Percentiles rank a stretch among this genome's conserved stretches.
Evolutionary conservation across 2,797 vertebrate species (phyloP).

Genomic region (Iguana delicatissima): DNA sequence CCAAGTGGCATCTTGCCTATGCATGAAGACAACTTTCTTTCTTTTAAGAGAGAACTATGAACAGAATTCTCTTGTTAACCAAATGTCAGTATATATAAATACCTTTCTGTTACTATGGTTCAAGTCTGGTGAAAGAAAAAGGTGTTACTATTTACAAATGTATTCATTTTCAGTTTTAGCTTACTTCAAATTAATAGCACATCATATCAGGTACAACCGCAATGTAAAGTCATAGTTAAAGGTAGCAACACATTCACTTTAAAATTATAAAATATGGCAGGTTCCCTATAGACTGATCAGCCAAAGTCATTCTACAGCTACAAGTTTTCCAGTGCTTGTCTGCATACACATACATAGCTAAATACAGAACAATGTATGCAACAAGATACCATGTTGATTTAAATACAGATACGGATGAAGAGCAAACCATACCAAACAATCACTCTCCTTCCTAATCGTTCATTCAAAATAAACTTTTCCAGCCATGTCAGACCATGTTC

Average conservation of each 20-base stretch:
- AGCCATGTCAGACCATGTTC: not conserved
- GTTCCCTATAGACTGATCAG: not conserved
- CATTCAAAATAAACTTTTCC: not conserved
- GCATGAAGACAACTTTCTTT: not conserved
- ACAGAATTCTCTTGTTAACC: not conserved
- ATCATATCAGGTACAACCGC: not conserved
- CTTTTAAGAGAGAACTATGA: not conserved
- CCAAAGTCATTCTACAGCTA: not conserved
- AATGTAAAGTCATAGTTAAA: not conserved
- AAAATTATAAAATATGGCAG: not conserved
- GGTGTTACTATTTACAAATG: not conserved
- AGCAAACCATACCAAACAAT: not conserved
- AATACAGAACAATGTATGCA: not conserved
- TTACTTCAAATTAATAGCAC: not conserved
- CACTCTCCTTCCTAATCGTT: not conserved
- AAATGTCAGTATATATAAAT: slow-evolving; percentile 15
- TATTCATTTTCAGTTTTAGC: slow-evolving; percentile 6
- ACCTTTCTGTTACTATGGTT: slow-evolving; percentile 1
- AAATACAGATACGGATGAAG: not conserved
- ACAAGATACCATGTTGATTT: not conserved
- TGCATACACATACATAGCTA: not conserved
- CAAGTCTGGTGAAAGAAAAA: not conserved
- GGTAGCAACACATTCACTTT: not conserved
- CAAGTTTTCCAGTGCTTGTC: not conserved
- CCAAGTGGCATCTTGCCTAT: slow-evolving; percentile 12